These are phyloP conservation scores for Craterocephalus amniculus DNA, from an alignment of 2,797 vertebrate species.

Conservation along the genomic window DNA sequence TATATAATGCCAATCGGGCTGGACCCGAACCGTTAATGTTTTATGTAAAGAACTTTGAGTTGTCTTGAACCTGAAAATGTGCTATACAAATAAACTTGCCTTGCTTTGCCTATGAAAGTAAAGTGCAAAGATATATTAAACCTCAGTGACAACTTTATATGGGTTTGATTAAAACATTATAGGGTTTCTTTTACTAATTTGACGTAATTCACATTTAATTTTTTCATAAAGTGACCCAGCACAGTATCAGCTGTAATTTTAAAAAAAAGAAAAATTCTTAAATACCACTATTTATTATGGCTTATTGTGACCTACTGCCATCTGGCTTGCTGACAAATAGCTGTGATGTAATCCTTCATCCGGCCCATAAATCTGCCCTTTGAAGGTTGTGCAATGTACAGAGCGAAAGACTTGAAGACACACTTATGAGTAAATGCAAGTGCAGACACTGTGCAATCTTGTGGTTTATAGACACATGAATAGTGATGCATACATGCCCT, in stretches of 20 bases:
- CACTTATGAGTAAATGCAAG: conserved; percentile 20
- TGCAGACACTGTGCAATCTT: conserved; percentile 27
- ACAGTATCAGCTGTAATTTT: conserved; percentile 84
- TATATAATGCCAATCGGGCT: conserved; percentile 3
- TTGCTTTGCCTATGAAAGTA: conserved; percentile 81
- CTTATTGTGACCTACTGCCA: conserved; percentile 82
- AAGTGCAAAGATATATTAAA: conserved; percentile 89
- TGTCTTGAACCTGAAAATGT: too few relatives aligned
- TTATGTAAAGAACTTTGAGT: too few relatives aligned
- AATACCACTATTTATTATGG: conserved; percentile 83
- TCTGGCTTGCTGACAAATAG: conserved; percentile 86
- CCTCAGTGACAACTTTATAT: conserved; percentile 88
- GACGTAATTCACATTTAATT: conserved; percentile 94
- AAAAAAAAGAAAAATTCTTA: too few relatives aligned
- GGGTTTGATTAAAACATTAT: conserved; percentile 92
- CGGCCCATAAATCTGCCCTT: conserved; percentile 82
- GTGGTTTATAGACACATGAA: conserved; percentile 33
- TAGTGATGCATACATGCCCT: conserved; percentile 19
- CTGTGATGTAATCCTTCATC: conserved; percentile 79
- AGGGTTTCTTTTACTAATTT: conserved; percentile 92
- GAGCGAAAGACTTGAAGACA: conserved; percentile 66
- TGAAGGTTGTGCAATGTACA: conserved; percentile 78
- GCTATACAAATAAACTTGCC: too few relatives aligned
- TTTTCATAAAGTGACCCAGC: conserved; percentile 75
- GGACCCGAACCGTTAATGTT: conserved; percentile 71